Conservation (phyloP, 1,140 invertebrate genomes). For the Caenorhabditis elegans region DNA sequence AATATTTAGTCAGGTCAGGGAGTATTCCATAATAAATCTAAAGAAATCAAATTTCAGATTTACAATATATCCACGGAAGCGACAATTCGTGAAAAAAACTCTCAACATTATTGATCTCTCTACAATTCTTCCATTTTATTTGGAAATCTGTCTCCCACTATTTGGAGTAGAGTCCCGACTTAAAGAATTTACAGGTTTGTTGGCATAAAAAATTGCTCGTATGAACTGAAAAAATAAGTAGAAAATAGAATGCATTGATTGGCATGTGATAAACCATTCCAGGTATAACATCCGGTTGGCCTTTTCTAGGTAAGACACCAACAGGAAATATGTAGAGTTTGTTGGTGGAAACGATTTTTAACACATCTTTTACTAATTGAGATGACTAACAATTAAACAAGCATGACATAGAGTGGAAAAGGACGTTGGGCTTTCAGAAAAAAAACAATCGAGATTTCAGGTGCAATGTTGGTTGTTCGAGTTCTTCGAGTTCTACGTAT, state of each 20-base stretch:
- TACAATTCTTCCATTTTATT: constrained; percentile 70
- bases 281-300: constrained; percentile 25
- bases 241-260: not conserved
- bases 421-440: not conserved
- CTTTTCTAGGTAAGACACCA: not conserved
- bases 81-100: constrained; percentile 68
- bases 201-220: not conserved
- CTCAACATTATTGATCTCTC: constrained; percentile 70
- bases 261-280: constrained; percentile 5
- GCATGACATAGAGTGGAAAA: not conserved
- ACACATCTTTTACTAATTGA: not conserved
- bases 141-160: constrained; percentile 57
- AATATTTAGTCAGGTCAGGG: constrained; percentile 67
- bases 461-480: constrained; percentile 64
- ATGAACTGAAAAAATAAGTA: too few species aligned
- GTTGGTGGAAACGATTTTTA: not conserved
- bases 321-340: not conserved
- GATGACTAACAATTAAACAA: not conserved
- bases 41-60: constrained; percentile 45
- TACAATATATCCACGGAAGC: constrained; percentile 66
- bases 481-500: constrained; percentile 99
- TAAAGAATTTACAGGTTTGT: constrained; percentile 60
- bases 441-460: constrained; percentile 43
- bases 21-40: too few species aligned
- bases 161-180: constrained; percentile 59